Evolutionary conservation across 2,888 invertebrate genomes (phyloP).

Genomic region (Myopa testacea): DNA sequence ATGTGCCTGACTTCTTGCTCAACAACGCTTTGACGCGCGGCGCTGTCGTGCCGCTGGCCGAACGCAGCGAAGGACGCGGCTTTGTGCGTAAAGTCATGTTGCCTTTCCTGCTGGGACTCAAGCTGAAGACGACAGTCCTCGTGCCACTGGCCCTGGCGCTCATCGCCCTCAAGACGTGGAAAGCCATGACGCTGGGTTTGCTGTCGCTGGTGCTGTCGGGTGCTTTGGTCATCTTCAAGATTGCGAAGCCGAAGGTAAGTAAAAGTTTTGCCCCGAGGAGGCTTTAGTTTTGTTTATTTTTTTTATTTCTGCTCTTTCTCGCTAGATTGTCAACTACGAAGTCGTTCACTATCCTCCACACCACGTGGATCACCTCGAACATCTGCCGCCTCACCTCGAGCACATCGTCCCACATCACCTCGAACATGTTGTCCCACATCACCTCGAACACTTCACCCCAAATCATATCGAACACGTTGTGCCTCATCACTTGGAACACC

Average conservation of each 20-base stretch:
- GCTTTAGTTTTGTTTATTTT: slow-evolving; percentile 18
- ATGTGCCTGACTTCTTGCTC: slow-evolving; percentile 63
- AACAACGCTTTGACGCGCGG: slow-evolving; percentile 73
- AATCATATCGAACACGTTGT: slow-evolving; percentile 56
- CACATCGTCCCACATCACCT: slow-evolving; percentile 62
- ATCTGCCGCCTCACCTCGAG: slow-evolving; percentile 66
- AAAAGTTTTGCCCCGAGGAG: neutral
- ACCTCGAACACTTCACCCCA: slow-evolving; percentile 70
- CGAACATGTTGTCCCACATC: slow-evolving; percentile 66
- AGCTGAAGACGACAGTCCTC: slow-evolving; percentile 86
- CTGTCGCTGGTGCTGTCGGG: slow-evolving; percentile 86
- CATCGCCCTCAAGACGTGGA: slow-evolving; percentile 91
- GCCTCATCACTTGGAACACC: slow-evolving; percentile 69
- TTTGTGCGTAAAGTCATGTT: slow-evolving; percentile 86
- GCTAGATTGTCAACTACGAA: slow-evolving; percentile 83
- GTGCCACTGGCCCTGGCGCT: slow-evolving; percentile 84
- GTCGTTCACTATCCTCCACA: slow-evolving; percentile 84
- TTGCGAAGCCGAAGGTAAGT: slow-evolving; percentile 83
- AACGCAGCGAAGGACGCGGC: slow-evolving; percentile 74
- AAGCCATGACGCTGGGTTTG: slow-evolving; percentile 86
- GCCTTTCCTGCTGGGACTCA: slow-evolving; percentile 86
- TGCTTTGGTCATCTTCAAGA: slow-evolving; percentile 87
- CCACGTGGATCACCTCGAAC: slow-evolving; percentile 64
- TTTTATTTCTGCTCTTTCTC: neutral
- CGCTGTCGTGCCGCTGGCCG: slow-evolving; percentile 77